Evolutionary conservation across 2,797 vertebrate genomes (phyloP).

Genomic region (Cuculus canorus): DNA sequence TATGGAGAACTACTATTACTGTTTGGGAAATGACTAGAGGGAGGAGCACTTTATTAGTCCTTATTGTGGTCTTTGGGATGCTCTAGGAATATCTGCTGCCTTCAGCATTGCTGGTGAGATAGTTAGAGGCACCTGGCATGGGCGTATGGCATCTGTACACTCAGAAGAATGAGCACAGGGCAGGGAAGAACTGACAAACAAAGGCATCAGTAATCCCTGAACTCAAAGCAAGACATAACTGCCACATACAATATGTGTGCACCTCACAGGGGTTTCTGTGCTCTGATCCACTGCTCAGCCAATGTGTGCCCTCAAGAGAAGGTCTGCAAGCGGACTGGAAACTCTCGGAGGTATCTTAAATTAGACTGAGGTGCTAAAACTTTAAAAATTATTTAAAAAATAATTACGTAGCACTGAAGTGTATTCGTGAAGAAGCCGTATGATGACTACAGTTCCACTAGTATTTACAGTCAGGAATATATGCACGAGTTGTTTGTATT

Average conservation of each 20-base stretch:
- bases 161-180: not conserved
- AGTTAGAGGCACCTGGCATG: not conserved
- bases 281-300: not conserved
- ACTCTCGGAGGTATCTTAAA: not conserved
- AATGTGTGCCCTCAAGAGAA: not conserved
- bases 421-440: not conserved
- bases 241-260: not conserved
- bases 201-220: not conserved
- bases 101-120: not conserved
- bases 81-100: not conserved
- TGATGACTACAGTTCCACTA: not conserved
- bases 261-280: not conserved
- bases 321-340: not conserved
- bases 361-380: not conserved
- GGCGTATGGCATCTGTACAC: not conserved
- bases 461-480: not conserved
- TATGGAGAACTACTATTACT: not conserved
- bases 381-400: too few species aligned
- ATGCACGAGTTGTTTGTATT: not conserved
- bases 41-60: not conserved
- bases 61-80: not conserved
- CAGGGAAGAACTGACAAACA: not conserved
- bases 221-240: not conserved
- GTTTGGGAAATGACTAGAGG: not conserved
- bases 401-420: not conserved